Evolutionary conservation across 1,140 invertebrate species (phyloP).

Genomic region (Drosophila kohkoa): DNA sequence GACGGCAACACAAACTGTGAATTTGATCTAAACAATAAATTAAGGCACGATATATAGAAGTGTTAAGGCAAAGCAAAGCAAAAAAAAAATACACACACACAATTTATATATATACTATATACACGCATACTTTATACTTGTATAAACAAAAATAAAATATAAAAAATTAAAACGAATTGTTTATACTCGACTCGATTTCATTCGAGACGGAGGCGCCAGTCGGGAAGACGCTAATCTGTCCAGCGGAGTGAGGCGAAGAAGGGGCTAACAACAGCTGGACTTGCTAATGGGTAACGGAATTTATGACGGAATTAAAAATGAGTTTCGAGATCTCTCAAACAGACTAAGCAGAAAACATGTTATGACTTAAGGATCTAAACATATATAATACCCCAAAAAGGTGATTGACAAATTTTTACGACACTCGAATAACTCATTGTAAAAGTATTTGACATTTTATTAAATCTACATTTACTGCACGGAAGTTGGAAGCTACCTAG

Average conservation of each 20-base stretch:
- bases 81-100: background rate
- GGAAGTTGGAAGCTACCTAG: background rate
- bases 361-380: constrained; percentile 15
- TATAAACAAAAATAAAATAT: constrained; percentile 33
- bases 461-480: background rate
- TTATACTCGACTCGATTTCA: constrained; percentile 17
- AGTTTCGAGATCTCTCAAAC: constrained; percentile 3
- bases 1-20: constrained; percentile 61
- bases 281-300: constrained; percentile 39
- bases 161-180: constrained; percentile 37
- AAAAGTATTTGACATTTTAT: background rate
- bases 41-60: constrained; percentile 69
- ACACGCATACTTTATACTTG: constrained; percentile 4
- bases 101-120: constrained; percentile 3
- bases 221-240: constrained; percentile 23
- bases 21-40: constrained; percentile 76
- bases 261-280: background rate
- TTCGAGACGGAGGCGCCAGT: constrained; percentile 20
- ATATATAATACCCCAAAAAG: background rate
- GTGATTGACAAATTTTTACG: background rate
- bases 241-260: background rate
- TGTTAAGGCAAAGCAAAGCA: constrained; percentile 45
- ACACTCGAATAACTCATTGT: background rate
- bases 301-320: constrained; percentile 26
- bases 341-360: background rate